Percentiles rank a stretch among this genome's conserved stretches.
These are phyloP conservation scores for Pitangus sulphuratus DNA, from an alignment of 2,797 vertebrate genomes.

Conservation along the genomic window DNA sequence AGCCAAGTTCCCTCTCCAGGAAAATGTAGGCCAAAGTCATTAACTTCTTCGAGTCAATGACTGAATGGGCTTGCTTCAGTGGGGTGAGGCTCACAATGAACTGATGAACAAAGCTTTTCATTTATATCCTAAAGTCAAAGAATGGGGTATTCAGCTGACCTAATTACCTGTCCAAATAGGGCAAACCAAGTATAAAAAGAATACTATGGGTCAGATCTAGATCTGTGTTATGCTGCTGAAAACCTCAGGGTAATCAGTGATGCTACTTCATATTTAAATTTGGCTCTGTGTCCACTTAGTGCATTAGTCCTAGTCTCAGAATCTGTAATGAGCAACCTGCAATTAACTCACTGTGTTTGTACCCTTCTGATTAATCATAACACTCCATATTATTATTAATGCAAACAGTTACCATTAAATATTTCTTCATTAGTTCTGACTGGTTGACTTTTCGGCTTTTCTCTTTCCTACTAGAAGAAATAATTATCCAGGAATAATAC, in stretches of 20 bases:
- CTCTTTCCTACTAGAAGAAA: constrained; percentile 56
- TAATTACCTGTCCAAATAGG: constrained; percentile 38
- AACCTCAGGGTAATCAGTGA: background rate
- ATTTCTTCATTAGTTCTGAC: constrained; percentile 66
- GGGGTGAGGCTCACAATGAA: background rate
- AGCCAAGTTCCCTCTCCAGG: background rate
- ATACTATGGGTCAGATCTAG: background rate
- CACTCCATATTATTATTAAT: background rate
- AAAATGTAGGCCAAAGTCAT: background rate
- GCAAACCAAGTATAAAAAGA: constrained; percentile 1
- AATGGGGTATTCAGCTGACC: background rate
- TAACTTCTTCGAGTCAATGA: background rate
- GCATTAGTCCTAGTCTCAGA: background rate
- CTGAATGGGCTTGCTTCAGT: background rate
- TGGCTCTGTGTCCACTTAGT: background rate
- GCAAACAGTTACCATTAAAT: background rate
- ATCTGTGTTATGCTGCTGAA: background rate
- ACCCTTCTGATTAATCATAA: constrained; percentile 38
- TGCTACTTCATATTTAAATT: background rate
- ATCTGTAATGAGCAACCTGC: constrained; percentile 27
- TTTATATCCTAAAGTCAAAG: background rate
- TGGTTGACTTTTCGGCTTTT: background rate
- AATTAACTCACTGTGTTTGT: constrained; percentile 26
- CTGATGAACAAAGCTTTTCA: background rate
- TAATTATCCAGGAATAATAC: constrained; percentile 41